Conservation (phyloP, 2,888 invertebrate genomes). For the Heliconius cydno region DNA sequence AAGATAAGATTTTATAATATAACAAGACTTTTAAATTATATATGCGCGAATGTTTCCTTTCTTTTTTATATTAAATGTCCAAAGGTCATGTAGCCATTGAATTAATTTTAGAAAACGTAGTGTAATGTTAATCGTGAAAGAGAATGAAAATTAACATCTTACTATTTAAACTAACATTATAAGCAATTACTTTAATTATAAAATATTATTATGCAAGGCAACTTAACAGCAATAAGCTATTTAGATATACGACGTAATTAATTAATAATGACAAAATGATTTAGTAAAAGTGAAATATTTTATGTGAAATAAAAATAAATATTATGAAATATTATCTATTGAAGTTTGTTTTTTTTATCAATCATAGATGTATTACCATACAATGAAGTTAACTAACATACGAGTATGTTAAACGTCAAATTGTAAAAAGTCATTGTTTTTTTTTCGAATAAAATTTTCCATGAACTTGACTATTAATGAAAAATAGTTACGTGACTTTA, state of each 20-base stretch:
- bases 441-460: constrained; percentile 1
- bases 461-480: constrained; percentile 11
- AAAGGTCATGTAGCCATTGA: neutral
- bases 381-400: neutral
- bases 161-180: neutral
- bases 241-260: neutral
- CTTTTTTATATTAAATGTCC: neutral
- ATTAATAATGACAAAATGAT: neutral
- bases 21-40: neutral
- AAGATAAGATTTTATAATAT: neutral
- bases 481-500: neutral
- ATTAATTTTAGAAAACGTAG: no score
- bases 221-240: neutral
- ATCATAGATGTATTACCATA: constrained; percentile 8
- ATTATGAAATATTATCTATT: neutral
- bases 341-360: neutral
- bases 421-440: neutral
- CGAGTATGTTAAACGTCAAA: neutral
- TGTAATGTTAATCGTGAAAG: neutral
- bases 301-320: neutral
- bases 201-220: constrained; percentile 6
- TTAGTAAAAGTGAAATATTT: neutral
- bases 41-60: no score
- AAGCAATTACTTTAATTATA: neutral
- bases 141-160: neutral